These are phyloP conservation scores for Tachysurus fulvidraco DNA, from an alignment of 2,113 vertebrate genomes.

Conservation along the genomic window DNA sequence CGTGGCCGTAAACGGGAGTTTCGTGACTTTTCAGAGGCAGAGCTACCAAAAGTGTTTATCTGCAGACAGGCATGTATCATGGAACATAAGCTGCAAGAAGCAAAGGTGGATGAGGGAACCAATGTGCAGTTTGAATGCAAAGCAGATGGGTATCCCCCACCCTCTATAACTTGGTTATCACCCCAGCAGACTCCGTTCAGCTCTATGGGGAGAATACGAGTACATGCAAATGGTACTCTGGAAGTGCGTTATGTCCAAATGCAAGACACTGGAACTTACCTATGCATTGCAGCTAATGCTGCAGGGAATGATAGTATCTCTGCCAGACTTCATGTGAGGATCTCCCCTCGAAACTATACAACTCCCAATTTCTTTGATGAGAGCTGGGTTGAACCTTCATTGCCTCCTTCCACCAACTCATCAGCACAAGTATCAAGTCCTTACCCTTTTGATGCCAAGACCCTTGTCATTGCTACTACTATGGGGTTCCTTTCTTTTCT, in stretches of 20 bases:
- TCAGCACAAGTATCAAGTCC: slow-evolving; percentile 69
- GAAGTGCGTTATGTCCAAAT: slow-evolving; percentile 81
- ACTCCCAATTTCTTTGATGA: slow-evolving; percentile 65
- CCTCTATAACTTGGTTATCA: slow-evolving; percentile 78
- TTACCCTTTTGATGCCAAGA: slow-evolving; percentile 77
- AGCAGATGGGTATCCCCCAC: slow-evolving; percentile 81
- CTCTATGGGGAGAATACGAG: slow-evolving; percentile 73
- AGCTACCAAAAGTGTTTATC: slow-evolving; percentile 77
- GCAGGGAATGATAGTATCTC: slow-evolving; percentile 82
- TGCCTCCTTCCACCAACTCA: slow-evolving; percentile 69
- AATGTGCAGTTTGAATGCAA: slow-evolving; percentile 77
- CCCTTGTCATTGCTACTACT: slow-evolving; percentile 81
- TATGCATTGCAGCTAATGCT: slow-evolving; percentile 79
- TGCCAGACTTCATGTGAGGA: slow-evolving; percentile 77
- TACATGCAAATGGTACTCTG: slow-evolving; percentile 78
- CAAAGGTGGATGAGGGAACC: slow-evolving; percentile 76
- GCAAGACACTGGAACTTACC: slow-evolving; percentile 78
- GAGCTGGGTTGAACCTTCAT: slow-evolving; percentile 65
- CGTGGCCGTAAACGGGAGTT: slow-evolving; percentile 71
- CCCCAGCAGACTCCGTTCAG: slow-evolving; percentile 70
- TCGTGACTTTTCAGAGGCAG: slow-evolving; percentile 78
- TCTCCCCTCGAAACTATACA: slow-evolving; percentile 69
- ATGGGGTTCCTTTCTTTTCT: slow-evolving; percentile 88
- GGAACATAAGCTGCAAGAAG: slow-evolving; percentile 70
- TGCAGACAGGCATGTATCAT: slow-evolving; percentile 78